Base-by-base conservation (phyloP, 2,113 vertebrate species). In the Trichomycterus rosablanca region DNA sequence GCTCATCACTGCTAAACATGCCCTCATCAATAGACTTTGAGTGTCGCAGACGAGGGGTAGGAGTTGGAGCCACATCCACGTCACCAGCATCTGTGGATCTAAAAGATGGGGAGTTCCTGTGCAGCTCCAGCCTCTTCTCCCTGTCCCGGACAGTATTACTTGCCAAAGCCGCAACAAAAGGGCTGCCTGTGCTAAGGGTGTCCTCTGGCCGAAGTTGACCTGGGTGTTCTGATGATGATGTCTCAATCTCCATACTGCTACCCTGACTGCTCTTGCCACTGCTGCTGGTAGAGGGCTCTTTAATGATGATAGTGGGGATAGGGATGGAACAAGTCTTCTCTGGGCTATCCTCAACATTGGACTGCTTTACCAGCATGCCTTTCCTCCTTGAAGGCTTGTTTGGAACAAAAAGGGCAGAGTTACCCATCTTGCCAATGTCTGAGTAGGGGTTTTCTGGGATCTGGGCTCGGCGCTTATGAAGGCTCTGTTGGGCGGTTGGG, bases 201-300 rank as follows among this genome's bases (percentile, higher is more conserved):
- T 91, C 90, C 0, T 92, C 91, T 0, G 90, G 91, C 66, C 89
- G 80, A 42, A 93, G 86, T 59, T 90, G 92, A 16, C 90, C 89
- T 0, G 84, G 75, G 43, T 80, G 90, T 67, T 93, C 91, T 0
- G 86, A 74, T 24, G 81, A 77, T 67, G 84, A 84, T 0, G 87
- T 87, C 34, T 93, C 92, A 0, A 88, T 89, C 77, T 94, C 92
- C 89, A 92, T 86, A 77, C 92, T 94, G 86, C 92, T 94, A 50
- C 88, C 91, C 73, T 93, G 91, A 83, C 92, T 93, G 82, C 91
- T 93, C 48, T 92, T 93, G 19, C 92, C 92, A 0, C 92, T 94
- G 84, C 92, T 94, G 84, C 90, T 92, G 79, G 91, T 94, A 42
- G 92, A 94, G 1, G 92, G 92, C 68, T 94, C 92, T 79, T 94